Evolutionary conservation across 1,140 invertebrate species (phyloP).

Genomic region (Papilio glaucus): DNA sequence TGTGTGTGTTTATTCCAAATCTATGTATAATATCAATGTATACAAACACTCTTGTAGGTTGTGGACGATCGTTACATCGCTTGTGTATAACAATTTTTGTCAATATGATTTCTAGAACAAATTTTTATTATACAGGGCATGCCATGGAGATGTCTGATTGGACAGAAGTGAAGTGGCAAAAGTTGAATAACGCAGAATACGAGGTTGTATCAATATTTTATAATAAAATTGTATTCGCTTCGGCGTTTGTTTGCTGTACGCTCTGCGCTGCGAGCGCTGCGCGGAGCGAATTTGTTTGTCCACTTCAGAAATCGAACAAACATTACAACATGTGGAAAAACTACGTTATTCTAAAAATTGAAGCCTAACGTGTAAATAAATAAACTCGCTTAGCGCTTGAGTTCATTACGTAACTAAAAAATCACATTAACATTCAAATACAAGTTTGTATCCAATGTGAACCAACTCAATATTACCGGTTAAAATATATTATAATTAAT

Average conservation of each 20-base stretch:
- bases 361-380: neutral
- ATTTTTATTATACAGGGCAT: too few species aligned
- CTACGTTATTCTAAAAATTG: slow-evolving; percentile 21
- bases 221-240: slow-evolving; percentile 12
- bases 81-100: too few species aligned
- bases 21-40: too few species aligned
- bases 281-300: slow-evolving; percentile 16
- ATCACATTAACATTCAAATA: too few species aligned
- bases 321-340: slow-evolving; percentile 1
- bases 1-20: too few species aligned
- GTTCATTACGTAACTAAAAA: slow-evolving; percentile 13
- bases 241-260: slow-evolving; percentile 4
- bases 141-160: neutral
- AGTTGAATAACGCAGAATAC: slow-evolving; percentile 19
- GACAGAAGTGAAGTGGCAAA: neutral
- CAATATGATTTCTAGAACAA: too few species aligned
- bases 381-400: neutral
- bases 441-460: too few species aligned
- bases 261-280: slow-evolving; percentile 4
- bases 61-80: too few species aligned
- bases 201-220: slow-evolving; percentile 21
- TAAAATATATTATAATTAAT: too few species aligned
- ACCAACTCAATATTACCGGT: too few species aligned
- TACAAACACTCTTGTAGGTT: too few species aligned
- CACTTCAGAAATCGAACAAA: slow-evolving; percentile 20